A percentile compares a stretch with the other conserved stretches of the same genome.
Conservation (phyloP, 2,888 invertebrate species). For the Dryocosmus kuriphilus region DNA sequence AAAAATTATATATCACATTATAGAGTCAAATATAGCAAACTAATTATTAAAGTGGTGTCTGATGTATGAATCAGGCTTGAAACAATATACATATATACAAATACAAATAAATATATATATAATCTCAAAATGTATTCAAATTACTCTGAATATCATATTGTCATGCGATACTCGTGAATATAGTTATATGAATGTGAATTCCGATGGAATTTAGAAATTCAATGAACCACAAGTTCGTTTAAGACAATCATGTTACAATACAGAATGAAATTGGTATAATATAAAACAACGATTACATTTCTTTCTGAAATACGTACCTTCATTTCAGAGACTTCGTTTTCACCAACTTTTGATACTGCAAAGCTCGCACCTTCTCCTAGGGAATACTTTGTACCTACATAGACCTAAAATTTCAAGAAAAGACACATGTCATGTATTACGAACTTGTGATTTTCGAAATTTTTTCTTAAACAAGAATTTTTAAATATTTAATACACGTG, state of each 20-base stretch:
- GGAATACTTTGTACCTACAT: conserved; percentile 75
- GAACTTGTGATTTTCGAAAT: conserved; percentile 33
- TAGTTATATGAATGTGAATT: conserved; percentile 6
- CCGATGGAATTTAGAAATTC: conserved; percentile 10
- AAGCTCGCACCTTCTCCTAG: conserved; percentile 73
- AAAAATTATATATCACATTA: neutral
- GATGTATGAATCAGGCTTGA: neutral
- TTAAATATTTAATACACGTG: conserved; percentile 13
- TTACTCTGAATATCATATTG: conserved; percentile 25
- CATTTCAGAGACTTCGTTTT: conserved; percentile 73
- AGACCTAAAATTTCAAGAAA: conserved; percentile 67
- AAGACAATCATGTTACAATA: neutral
- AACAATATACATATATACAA: neutral
- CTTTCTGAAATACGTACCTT: conserved; percentile 65
- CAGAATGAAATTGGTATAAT: neutral
- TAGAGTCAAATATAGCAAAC: neutral
- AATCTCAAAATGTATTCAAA: conserved; percentile 33
- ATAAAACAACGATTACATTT: neutral
- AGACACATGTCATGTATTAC: conserved; percentile 32
- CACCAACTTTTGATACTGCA: conserved; percentile 67
- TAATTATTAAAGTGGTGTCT: neutral
- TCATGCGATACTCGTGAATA: conserved; percentile 27
- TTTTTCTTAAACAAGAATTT: conserved; percentile 7
- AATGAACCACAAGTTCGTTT: conserved; percentile 40
- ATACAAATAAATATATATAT: too few species aligned